phyloP scores from a whole-genome alignment of 2,797 vertebrate species.

The Buphagus erythrorhynchus region DNA sequence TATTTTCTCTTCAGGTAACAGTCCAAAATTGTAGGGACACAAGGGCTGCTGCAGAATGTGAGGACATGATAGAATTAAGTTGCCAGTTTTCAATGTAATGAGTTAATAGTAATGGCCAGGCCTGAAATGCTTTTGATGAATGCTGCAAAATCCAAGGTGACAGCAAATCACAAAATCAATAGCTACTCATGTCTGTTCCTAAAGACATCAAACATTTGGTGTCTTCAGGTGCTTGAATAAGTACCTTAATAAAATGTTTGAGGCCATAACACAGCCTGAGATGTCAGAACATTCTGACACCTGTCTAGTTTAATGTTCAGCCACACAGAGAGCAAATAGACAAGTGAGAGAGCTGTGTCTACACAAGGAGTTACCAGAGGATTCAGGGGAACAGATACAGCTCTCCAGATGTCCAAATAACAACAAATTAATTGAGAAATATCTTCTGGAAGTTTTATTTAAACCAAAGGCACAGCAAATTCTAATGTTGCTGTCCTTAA shows the following conservation, averaged over 20 bases:
- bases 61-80: neutral
- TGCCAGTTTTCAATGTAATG: neutral
- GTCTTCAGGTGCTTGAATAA: neutral
- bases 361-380: neutral
- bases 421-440: neutral
- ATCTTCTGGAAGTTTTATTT: neutral
- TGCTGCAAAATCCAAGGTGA: neutral
- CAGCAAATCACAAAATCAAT: constrained; percentile 1
- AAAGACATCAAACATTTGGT: neutral
- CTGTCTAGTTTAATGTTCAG: neutral
- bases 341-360: neutral
- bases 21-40: neutral
- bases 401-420: neutral
- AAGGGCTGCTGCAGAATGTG: neutral
- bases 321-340: neutral
- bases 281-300: neutral
- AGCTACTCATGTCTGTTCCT: neutral
- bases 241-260: neutral
- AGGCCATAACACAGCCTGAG: neutral
- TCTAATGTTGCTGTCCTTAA: neutral
- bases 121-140: neutral
- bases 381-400: neutral
- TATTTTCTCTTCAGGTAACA: neutral
- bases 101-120: neutral
- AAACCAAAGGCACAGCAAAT: neutral